A percentile compares a stretch with the other conserved stretches of the same genome.
Evolutionary conservation across 2,113 vertebrate species (phyloP).

Genomic region (Micromys minutus): DNA sequence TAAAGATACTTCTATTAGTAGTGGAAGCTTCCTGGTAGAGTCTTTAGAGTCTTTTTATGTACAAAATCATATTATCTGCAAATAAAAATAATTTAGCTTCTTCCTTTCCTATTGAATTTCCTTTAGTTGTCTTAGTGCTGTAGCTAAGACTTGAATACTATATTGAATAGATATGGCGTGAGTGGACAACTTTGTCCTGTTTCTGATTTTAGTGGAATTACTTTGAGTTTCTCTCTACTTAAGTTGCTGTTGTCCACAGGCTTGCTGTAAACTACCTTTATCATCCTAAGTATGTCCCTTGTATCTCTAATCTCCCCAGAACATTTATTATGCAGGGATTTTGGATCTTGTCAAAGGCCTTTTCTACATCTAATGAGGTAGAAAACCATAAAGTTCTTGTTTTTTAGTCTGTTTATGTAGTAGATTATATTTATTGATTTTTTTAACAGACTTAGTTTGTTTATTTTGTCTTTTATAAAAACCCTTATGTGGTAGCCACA

Average conservation of each 20-base stretch:
- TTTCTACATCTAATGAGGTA: not conserved
- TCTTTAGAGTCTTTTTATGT: not conserved
- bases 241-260: not conserved
- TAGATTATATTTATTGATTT: not conserved
- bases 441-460: too few species aligned
- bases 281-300: not conserved
- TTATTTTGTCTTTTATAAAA: too few species aligned
- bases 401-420: not conserved
- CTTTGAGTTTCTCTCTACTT: not conserved
- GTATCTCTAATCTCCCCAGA: not conserved
- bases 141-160: not conserved
- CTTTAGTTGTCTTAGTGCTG: not conserved
- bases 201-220: too few species aligned
- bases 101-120: not conserved
- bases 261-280: not conserved
- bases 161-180: too few species aligned
- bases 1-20: not conserved
- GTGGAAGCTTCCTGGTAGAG: not conserved
- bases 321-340: not conserved
- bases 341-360: not conserved
- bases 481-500: too few species aligned
- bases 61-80: not conserved
- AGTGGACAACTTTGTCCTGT: not conserved
- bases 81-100: not conserved
- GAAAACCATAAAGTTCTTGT: not conserved